These are phyloP conservation scores for Xiphophorus couchianus DNA, from an alignment of 2,113 vertebrate species.

Conservation along the genomic window DNA sequence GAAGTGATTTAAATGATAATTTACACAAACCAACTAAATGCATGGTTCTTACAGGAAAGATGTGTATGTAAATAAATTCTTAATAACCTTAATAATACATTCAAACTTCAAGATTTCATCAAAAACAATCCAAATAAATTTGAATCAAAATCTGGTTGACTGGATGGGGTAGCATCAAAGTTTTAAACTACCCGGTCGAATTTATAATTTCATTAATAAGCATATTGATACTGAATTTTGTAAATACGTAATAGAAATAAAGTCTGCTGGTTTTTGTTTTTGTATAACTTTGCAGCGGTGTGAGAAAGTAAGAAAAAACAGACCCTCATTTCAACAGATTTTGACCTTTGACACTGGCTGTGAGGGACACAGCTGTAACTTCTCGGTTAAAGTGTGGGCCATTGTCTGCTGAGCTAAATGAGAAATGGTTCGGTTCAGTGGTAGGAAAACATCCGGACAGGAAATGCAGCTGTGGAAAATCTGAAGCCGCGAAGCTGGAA, in stretches of 20 bases:
- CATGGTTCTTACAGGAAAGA: background rate
- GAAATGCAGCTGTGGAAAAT: constrained; percentile 53
- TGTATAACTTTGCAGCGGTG: too few species aligned
- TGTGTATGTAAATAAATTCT: too few species aligned
- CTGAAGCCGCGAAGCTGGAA: constrained; percentile 8
- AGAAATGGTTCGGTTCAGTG: constrained; percentile 14
- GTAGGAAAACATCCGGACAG: constrained; percentile 41
- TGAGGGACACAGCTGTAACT: constrained; percentile 51
- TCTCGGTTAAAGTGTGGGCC: constrained; percentile 25
- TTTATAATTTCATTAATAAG: background rate
- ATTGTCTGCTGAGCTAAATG: constrained; percentile 38
- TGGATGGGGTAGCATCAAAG: background rate
- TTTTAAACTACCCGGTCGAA: background rate
- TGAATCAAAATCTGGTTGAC: background rate
- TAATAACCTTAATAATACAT: too few species aligned
- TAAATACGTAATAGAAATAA: background rate
- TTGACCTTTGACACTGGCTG: constrained; percentile 16
- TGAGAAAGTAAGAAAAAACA: background rate
- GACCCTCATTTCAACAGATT: background rate
- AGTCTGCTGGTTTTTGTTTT: background rate
- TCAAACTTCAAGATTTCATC: background rate
- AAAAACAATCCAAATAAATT: constrained; percentile 17
- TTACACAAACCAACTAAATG: background rate
- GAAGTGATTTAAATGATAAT: background rate
- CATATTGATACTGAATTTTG: background rate